phyloP scores from a whole-genome alignment of 2,113 vertebrate species.

The Ia io region DNA sequence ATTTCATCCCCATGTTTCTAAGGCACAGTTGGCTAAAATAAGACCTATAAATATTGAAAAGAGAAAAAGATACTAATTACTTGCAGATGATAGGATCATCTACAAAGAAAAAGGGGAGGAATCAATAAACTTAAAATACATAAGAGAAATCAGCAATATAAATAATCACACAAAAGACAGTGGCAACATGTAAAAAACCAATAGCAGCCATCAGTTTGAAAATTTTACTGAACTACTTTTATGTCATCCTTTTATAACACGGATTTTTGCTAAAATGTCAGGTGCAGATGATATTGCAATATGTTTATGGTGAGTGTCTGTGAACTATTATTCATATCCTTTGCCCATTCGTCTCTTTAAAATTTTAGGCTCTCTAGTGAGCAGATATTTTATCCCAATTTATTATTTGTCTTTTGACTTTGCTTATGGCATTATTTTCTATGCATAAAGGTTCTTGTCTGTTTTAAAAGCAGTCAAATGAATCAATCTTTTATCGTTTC shows the following conservation, averaged over 20 bases:
- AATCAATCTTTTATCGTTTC: background rate
- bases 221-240: background rate
- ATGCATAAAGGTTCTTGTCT: background rate
- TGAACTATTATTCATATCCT: background rate
- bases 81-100: background rate
- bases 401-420: conserved; percentile 18
- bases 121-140: background rate
- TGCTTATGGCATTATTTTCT: background rate
- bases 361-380: background rate
- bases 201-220: background rate
- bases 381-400: background rate
- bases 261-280: background rate
- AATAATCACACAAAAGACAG: background rate
- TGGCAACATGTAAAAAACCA: background rate
- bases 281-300: background rate
- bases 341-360: background rate
- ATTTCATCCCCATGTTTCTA: background rate
- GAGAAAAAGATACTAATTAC: background rate
- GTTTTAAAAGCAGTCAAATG: background rate
- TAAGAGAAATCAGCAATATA: background rate
- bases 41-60: background rate
- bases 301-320: background rate
- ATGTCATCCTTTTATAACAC: background rate
- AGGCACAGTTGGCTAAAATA: background rate
- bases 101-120: background rate